A percentile compares a stretch with the other conserved stretches of the same genome.
phyloP scores from a whole-genome alignment of 2,797 vertebrate genomes.

The Furcifer pardalis region DNA sequence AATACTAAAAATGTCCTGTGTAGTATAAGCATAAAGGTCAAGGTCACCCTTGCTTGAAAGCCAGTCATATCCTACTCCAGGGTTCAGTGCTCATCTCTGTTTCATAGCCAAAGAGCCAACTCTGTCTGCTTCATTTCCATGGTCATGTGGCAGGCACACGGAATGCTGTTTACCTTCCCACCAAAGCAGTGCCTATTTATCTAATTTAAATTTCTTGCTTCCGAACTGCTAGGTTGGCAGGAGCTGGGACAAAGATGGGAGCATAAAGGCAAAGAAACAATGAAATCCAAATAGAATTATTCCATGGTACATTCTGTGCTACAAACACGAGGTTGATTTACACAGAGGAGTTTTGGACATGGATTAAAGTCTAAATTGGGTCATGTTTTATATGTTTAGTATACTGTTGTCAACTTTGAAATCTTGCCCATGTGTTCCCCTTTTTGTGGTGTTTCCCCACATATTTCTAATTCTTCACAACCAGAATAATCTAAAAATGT shows the following conservation, averaged over 20 bases:
- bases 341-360: neutral
- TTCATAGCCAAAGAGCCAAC: no score
- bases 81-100: no score
- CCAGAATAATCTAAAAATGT: neutral
- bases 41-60: no score
- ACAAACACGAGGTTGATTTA: conserved; percentile 12
- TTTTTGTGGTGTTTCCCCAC: neutral
- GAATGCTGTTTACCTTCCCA: no score
- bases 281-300: neutral
- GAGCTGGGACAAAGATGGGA: no score
- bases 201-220: no score
- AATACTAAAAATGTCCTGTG: neutral
- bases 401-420: neutral
- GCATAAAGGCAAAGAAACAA: neutral
- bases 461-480: neutral
- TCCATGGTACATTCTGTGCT: neutral
- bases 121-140: no score
- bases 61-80: no score
- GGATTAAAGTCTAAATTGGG: neutral
- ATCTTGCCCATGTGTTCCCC: neutral
- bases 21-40: no score
- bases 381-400: neutral
- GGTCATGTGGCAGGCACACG: no score
- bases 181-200: no score
- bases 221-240: no score